A percentile compares a stretch with the other conserved stretches of the same genome.
Conservation (phyloP, 1,140 invertebrate species). For the Bombus terrestris region DNA sequence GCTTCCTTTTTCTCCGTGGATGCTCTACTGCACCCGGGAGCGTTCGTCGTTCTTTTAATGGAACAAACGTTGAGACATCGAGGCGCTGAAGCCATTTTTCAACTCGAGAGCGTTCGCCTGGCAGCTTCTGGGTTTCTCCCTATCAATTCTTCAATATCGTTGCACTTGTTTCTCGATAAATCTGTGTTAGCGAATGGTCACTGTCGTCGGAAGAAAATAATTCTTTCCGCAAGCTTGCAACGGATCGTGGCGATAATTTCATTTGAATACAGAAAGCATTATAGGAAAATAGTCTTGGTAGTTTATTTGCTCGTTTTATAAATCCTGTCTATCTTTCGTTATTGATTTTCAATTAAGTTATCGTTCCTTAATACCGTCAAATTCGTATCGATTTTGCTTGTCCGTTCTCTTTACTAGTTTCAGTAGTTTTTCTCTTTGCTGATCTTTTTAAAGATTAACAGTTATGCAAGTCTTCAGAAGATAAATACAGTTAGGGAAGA, state of each 20-base stretch:
- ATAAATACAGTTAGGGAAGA: too few species aligned
- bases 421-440: too few species aligned
- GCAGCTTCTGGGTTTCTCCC: constrained; percentile 46
- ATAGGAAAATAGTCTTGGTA: background rate
- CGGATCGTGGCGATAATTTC: background rate
- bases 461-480: too few species aligned
- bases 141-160: constrained; percentile 30
- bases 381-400: too few species aligned
- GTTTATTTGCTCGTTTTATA: background rate
- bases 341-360: too few species aligned
- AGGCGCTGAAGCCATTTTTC: constrained; percentile 53
- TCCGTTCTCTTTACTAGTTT: too few species aligned
- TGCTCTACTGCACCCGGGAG: constrained; percentile 56
- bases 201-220: background rate
- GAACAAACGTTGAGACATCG: constrained; percentile 60
- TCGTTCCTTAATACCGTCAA: too few species aligned
- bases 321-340: too few species aligned
- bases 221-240: background rate
- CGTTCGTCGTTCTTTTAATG: constrained; percentile 62
- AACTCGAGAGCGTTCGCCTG: constrained; percentile 44
- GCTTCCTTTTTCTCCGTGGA: constrained; percentile 49
- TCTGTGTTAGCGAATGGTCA: background rate
- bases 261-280: background rate
- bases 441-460: too few species aligned
- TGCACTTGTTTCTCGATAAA: constrained; percentile 3